Conservation (phyloP, 2,797 vertebrate genomes). For the Leptodactylus fallax region DNA sequence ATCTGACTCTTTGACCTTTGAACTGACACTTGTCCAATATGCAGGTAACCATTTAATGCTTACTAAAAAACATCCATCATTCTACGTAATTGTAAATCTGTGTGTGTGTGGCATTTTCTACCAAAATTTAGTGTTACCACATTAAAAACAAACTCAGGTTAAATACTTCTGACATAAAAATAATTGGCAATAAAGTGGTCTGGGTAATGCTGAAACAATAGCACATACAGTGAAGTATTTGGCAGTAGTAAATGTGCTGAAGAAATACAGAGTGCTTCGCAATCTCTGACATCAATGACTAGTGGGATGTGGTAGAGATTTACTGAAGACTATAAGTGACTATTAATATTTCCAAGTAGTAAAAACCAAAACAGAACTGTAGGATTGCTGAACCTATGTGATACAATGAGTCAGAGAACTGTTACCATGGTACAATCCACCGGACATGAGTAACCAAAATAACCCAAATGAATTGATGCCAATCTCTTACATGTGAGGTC, state of each 20-base stretch:
- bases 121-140: background rate
- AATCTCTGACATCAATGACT: background rate
- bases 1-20: too few species aligned
- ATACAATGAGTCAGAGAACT: constrained; percentile 37
- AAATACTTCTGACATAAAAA: background rate
- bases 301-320: constrained; percentile 9
- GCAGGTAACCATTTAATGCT: too few species aligned
- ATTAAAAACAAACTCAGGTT: background rate
- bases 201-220: background rate
- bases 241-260: background rate
- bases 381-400: background rate
- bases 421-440: constrained; percentile 21
- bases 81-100: background rate
- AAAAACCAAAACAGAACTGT: background rate
- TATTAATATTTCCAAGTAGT: constrained; percentile 43
- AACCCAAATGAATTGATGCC: background rate
- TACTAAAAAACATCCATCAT: too few species aligned
- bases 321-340: background rate
- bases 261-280: background rate
- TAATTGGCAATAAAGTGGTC: background rate
- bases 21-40: too few species aligned
- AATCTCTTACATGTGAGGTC: background rate
- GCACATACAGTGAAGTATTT: background rate
- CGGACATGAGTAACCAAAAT: constrained; percentile 5
- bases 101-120: background rate